These are phyloP conservation scores for Melinopterus prodromus DNA, from an alignment of 2,888 invertebrate species.

Conservation along the genomic window DNA sequence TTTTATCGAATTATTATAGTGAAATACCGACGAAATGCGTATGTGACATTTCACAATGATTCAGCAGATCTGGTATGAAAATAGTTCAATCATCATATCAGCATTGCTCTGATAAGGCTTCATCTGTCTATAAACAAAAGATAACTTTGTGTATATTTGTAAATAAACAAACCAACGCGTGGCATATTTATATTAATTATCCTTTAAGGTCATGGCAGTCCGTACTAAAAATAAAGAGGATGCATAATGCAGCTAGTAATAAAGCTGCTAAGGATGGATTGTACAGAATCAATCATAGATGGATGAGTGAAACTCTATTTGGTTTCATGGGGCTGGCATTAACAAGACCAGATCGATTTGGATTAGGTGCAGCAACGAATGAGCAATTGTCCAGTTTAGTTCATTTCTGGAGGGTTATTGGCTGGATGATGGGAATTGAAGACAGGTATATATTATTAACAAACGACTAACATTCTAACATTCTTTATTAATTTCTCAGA, in stretches of 20 bases:
- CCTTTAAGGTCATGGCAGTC: conserved; percentile 73
- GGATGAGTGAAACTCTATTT: conserved; percentile 86
- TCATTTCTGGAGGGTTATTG: conserved; percentile 87
- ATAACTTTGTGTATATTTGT: too few species aligned
- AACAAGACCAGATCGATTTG: conserved; percentile 70
- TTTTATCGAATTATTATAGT: not conserved
- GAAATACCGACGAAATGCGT: too few species aligned
- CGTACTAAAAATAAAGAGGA: conserved; percentile 69
- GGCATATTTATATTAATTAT: too few species aligned
- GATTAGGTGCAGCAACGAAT: conserved; percentile 66
- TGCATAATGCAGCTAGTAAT: conserved; percentile 70
- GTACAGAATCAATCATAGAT: conserved; percentile 74
- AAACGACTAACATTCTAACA: too few species aligned
- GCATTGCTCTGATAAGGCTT: too few species aligned
- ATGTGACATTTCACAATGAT: too few species aligned
- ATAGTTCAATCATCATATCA: too few species aligned
- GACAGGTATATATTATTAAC: conserved; percentile 63
- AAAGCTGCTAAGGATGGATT: conserved; percentile 48
- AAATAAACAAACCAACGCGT: too few species aligned
- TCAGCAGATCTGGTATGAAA: too few species aligned
- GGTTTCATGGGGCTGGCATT: conserved; percentile 84
- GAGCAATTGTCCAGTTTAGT: conserved; percentile 78
- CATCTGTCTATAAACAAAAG: too few species aligned
- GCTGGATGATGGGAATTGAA: conserved; percentile 82
- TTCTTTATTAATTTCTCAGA: too few species aligned